Evolutionary conservation across 2,888 invertebrate species (phyloP).

Genomic region (Teleogryllus oceanicus): DNA sequence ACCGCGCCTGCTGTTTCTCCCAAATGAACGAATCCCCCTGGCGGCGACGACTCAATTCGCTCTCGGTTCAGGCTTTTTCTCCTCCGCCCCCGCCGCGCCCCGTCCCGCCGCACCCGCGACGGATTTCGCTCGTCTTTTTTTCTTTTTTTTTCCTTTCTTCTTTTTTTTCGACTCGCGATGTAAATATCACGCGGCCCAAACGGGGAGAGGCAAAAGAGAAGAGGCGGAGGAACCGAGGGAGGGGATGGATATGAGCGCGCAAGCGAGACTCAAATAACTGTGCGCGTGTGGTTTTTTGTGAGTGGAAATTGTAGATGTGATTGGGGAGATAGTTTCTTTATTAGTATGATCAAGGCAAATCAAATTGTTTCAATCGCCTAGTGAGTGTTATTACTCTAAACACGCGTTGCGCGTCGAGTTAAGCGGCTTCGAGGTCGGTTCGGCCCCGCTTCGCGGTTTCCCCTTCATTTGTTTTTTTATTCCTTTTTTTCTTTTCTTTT

Average conservation of each 20-base stretch:
- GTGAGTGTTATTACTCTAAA: conserved; percentile 9
- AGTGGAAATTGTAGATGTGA: conserved; percentile 9
- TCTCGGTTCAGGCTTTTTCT: background rate
- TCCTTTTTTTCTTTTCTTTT: too few relatives aligned
- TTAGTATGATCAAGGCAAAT: conserved; percentile 18
- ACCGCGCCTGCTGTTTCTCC: too few relatives aligned
- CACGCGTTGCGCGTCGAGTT: background rate
- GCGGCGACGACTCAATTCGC: background rate
- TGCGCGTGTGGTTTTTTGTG: conserved; percentile 6
- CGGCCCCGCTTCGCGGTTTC: too few relatives aligned
- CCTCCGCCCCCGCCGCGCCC: background rate
- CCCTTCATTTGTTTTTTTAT: too few relatives aligned
- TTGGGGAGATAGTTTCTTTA: conserved; percentile 10
- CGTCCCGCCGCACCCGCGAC: background rate
- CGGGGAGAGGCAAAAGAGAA: background rate
- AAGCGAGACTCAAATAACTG: background rate
- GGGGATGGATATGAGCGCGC: too few relatives aligned
- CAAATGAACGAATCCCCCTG: background rate
- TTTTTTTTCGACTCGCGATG: background rate
- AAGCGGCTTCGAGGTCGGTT: background rate
- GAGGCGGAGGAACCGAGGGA: background rate
- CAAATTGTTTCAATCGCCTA: conserved; percentile 18
- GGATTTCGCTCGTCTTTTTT: too few relatives aligned
- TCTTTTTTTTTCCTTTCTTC: too few relatives aligned
- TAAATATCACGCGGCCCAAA: background rate